Base-by-base conservation (phyloP, 2,113 vertebrate species). In the Nibea albiflora region DNA sequence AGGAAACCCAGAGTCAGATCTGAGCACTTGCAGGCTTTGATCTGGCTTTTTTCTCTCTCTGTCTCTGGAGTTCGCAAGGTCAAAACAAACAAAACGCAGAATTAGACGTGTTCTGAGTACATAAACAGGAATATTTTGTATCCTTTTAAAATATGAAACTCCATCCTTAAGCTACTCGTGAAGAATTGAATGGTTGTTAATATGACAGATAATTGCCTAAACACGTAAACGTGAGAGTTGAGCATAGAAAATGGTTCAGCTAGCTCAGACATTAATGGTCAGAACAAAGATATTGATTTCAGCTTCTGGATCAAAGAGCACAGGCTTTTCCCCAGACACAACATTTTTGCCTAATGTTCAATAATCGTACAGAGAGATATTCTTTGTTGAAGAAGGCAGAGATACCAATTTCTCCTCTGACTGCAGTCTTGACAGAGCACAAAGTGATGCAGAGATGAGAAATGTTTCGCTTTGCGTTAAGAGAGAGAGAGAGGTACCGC, bases 1-100 rank as follows among this genome's bases (percentile, higher is more conserved):
- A 83, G 31, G 66, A 64, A 88, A 66, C 76, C 68, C 73, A 70
- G 49, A 81, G 74, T 84, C 76, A 77, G 68, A 83, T 69, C 73
- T 58, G 53, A 69, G 64, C 22, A 19, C 57, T 66, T 39, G 0
- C 49, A 85, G 84, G 50, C 50, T 86, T 83, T 86, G 57, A 76
- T 89, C 76, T 58, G 4, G 0, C 1, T 50, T 63, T 67, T 63
- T 49, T 26, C 35, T 58, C 44, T 60, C 26, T 65, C 60, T n/a
- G 42, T 39, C 58, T 79, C 56, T 66, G 63, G 66, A 86, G 78
- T 67, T 73, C 22, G 28, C 76, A 88, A 85, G 83, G 75, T 88
- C 90, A 75, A 78, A 77, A 42, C 56, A 42, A 71, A 77, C 69
- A 78, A 73, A 77, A 46, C 3, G 2, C 14, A 72, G 54, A 78